Percentiles rank a stretch among this genome's conserved stretches.
phyloP scores from a whole-genome alignment of 2,888 invertebrate genomes.

The Coenonympha glycerion region DNA sequence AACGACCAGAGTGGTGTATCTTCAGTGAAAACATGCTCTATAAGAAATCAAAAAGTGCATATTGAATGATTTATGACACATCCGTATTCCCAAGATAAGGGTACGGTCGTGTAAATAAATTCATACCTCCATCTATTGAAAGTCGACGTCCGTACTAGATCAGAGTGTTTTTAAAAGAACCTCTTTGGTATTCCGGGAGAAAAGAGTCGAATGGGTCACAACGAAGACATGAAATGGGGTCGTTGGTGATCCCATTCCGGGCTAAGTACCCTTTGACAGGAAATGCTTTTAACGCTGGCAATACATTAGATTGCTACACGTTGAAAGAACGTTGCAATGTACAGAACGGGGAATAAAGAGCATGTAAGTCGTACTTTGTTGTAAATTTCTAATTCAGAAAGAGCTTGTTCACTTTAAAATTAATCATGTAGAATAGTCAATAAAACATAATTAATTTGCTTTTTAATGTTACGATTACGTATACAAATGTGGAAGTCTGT shows the following conservation, averaged over 20 bases:
- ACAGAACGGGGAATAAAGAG: too few species aligned
- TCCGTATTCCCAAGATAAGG: constrained; percentile 37
- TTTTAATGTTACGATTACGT: too few species aligned
- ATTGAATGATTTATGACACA: constrained; percentile 62
- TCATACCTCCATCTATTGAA: constrained; percentile 60
- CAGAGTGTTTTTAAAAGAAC: constrained; percentile 54
- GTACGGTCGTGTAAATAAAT: constrained; percentile 49
- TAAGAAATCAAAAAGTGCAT: constrained; percentile 50
- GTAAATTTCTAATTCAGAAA: too few species aligned
- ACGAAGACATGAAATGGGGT: constrained; percentile 32
- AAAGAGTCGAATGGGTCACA: constrained; percentile 39
- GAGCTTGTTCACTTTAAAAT: too few species aligned
- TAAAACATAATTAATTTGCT: too few species aligned
- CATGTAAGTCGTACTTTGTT: too few species aligned
- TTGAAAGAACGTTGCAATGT: constrained; percentile 13
- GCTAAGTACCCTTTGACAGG: constrained; percentile 29
- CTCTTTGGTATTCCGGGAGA: constrained; percentile 43
- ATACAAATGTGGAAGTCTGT: too few species aligned
- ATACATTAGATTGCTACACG: constrained; percentile 17
- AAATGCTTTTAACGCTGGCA: constrained; percentile 27
- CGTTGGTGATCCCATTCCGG: constrained; percentile 28
- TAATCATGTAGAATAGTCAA: too few species aligned
- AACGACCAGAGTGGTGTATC: too few species aligned
- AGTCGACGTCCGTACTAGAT: constrained; percentile 37
- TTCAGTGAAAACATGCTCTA: constrained; percentile 56